These are phyloP conservation scores for Lymantria monacha DNA, from an alignment of 2,888 invertebrate species.

Conservation along the genomic window DNA sequence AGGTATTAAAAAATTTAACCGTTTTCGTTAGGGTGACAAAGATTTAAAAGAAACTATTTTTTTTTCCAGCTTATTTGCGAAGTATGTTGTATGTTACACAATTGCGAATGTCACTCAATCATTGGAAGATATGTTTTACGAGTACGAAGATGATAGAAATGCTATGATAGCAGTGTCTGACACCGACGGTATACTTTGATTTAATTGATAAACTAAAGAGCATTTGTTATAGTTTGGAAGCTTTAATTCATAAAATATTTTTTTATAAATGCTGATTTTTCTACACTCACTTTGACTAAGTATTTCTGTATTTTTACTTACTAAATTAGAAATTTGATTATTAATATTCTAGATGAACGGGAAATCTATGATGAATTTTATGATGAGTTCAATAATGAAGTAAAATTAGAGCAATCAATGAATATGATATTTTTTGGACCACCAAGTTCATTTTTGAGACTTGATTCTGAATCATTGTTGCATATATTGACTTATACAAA, in stretches of 20 bases:
- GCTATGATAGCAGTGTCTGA: constrained; percentile 61
- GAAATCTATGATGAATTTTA: constrained; percentile 64
- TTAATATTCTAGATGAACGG: constrained; percentile 33
- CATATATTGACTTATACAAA: constrained; percentile 60
- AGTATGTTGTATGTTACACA: neutral
- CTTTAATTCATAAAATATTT: no score
- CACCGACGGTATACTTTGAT: constrained; percentile 38
- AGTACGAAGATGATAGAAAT: constrained; percentile 72
- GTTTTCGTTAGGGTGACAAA: no score
- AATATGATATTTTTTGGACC: constrained; percentile 72
- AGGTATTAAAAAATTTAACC: no score
- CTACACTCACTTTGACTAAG: neutral
- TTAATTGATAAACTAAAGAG: no score
- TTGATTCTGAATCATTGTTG: constrained; percentile 66
- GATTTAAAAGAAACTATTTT: no score
- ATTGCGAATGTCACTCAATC: constrained; percentile 40
- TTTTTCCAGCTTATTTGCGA: no score
- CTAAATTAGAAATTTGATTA: neutral
- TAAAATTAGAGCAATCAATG: constrained; percentile 58
- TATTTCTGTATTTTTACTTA: neutral
- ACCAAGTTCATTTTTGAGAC: constrained; percentile 58
- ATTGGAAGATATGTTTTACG: constrained; percentile 54
- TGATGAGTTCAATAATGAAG: constrained; percentile 62
- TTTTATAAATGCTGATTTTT: neutral
- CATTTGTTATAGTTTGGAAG: no score